Evolutionary conservation across 2,888 invertebrate genomes (phyloP), one percentile per base, ranked within the genome.

Genomic region (Leptopilina drosophilae): DNA sequence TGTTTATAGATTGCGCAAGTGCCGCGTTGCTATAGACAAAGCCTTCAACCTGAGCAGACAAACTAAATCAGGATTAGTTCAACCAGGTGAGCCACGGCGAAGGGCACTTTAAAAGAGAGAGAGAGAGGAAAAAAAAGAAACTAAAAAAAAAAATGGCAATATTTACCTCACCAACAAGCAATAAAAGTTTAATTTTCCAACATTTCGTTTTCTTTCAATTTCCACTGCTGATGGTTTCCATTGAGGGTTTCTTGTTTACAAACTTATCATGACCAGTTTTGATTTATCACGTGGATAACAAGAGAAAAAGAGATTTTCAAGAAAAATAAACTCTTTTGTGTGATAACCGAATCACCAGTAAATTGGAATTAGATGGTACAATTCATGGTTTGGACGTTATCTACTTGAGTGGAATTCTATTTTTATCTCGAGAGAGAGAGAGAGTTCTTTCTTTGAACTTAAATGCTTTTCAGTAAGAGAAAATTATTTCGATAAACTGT

Each of bases 1-100:
- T 78, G 88, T 80, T 89, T 91, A 91, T 91, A 86, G 91, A 91
- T 91, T 89, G 85, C 79, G 78, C 79, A 81, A 79, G 77, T 78
- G 81, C 69, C 76, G 81, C 83, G 88, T 87, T 88, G 89, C 88
- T 87, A 87, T 87, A 87, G 87, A 76, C 78, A 78, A 82, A 85
- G 80, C 79, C 67, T 83, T 77, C 81, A 75, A 81, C 82, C 84
- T 83, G 82, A 79, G 81, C 82, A 77, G 79, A 80, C 80, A 82
- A 82, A 79, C 80, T 80, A 77, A 82, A 80, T 78, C 79, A 81
- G 78, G 77, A 78, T 82, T 40, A 82, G 83, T 82, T 80, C 46
- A 80, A 69, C 75, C 79, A 81, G 81, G 82, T 81, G 81, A 77
- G 75, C 78, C 80, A 78, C 77, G 77, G 64, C 75, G 80, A 79